Percentiles rank a stretch among this genome's conserved stretches.
Evolutionary conservation across 2,888 invertebrate genomes (phyloP).

Genomic region (Hoplodrina blanda): DNA sequence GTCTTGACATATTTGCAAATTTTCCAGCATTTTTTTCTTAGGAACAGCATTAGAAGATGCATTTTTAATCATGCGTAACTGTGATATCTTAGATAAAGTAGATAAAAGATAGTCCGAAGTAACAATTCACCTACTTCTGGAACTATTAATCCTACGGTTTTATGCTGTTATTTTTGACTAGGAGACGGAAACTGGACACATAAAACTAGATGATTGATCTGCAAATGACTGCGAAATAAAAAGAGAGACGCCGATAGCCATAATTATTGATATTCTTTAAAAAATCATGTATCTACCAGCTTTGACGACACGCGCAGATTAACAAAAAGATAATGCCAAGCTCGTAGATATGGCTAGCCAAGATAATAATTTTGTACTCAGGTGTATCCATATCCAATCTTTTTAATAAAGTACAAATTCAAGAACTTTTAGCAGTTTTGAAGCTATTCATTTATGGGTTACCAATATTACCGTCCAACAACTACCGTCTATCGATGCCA

Average conservation of each 20-base stretch:
- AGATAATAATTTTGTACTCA: conserved; percentile 1
- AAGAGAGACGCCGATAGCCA: neutral
- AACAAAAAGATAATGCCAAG: conserved; percentile 29
- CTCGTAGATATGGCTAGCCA: neutral
- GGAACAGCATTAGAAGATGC: neutral
- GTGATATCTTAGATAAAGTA: neutral
- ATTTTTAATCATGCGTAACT: neutral
- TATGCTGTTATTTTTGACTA: neutral
- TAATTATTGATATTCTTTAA: conserved; percentile 16
- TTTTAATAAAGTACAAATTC: neutral
- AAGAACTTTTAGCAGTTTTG: neutral
- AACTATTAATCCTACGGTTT: no score
- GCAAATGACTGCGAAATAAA: neutral
- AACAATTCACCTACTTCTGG: no score
- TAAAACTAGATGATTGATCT: neutral
- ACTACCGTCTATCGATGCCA: no score
- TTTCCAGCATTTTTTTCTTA: neutral
- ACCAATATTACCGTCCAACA: no score
- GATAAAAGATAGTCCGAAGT: no score
- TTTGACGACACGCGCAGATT: conserved; percentile 22
- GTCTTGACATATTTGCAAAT: conserved; percentile 4
- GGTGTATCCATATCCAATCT: neutral
- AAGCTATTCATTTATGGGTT: neutral
- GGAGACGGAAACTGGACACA: neutral
- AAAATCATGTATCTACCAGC: conserved; percentile 1